Evolutionary conservation across 2,797 vertebrate genomes (phyloP), one percentile per base, ranked within the genome.

Genomic region (Austrolebias charrua): DNA sequence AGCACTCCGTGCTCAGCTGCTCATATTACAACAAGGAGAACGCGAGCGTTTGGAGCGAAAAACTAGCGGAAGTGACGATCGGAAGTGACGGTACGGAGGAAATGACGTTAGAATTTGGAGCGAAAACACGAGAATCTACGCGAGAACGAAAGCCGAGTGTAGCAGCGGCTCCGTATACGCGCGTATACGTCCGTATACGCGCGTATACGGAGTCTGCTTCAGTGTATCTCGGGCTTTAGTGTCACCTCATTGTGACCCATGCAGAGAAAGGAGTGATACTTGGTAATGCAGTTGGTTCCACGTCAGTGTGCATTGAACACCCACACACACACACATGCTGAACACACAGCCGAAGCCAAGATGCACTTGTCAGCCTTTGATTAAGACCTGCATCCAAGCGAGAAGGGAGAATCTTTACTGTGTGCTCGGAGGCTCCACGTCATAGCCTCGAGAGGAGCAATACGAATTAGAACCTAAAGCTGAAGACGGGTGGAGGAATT

Each of bases 341-440:
- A 60, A 73, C 58, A 56, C 60, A 66, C 67, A 78, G 66, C 66
- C 61, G 2, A 1, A 73, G 81, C 73, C 80, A 75, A 78, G 72
- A 87, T 44, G 74, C 76, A 63, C 51, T 84, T 85, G 81, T 82
- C 86, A 89, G 72, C 51, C 61, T 72, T 83, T 88, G 86, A 91
- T 91, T 88, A 91, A 88, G 80, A 85, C 71, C 59, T 67, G 77
- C 79, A 84, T 86, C 79, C 70, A 66, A 81, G 79, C 77, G 43
- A 76, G 84, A 80, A 68, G 50, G 52, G 79, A 83, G 79, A 83
- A 81, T 90, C 77, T 89, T 74, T 77, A 73, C 80, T 79, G 80
- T 73, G 69, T 71, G 72, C 73, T 76, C 73, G 54, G 67, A 79
- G 65, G 71, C 80, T 80, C 63, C 55, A 44, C 76, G 75, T 80